Percentiles rank a stretch among this genome's conserved stretches.
Evolutionary conservation across 2,797 vertebrate species (phyloP).

Genomic region (Cottoperca gobio): DNA sequence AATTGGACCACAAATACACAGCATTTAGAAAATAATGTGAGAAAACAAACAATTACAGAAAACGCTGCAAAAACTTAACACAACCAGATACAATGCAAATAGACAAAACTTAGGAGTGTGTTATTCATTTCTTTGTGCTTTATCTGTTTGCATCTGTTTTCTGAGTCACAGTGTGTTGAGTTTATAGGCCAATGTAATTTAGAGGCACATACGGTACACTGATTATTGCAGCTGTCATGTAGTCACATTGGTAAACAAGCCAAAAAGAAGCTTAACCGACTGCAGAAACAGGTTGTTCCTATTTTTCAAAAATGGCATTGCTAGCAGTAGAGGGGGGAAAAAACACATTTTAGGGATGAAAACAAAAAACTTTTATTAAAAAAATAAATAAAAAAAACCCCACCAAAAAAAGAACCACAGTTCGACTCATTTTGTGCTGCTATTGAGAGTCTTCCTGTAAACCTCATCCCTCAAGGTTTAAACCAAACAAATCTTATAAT

Average conservation of each 20-base stretch:
- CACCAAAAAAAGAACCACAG: not conserved
- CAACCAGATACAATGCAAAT: not conserved
- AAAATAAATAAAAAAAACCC: too few relatives aligned
- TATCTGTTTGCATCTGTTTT: conserved; percentile 23
- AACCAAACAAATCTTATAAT: conserved; percentile 48
- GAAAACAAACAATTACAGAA: not conserved
- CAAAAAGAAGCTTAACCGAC: conserved; percentile 52
- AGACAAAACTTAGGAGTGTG: not conserved
- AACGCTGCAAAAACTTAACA: not conserved
- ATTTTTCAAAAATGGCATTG: not conserved
- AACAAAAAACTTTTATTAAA: not conserved
- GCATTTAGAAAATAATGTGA: not conserved
- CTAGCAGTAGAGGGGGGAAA: not conserved
- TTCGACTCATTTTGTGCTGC: not conserved
- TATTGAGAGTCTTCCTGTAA: not conserved
- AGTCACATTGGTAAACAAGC: conserved; percentile 51
- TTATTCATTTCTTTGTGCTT: not conserved
- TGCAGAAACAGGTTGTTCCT: not conserved
- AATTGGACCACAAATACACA: too few relatives aligned
- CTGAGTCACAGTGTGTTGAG: conserved; percentile 3
- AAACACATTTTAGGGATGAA: not conserved
- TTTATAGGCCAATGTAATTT: not conserved
- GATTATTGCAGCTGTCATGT: conserved; percentile 43
- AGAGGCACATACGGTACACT: conserved; percentile 14
- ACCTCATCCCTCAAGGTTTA: conserved; percentile 23